Conservation (phyloP, 2,113 vertebrate species). For the Anguilla japonica region DNA sequence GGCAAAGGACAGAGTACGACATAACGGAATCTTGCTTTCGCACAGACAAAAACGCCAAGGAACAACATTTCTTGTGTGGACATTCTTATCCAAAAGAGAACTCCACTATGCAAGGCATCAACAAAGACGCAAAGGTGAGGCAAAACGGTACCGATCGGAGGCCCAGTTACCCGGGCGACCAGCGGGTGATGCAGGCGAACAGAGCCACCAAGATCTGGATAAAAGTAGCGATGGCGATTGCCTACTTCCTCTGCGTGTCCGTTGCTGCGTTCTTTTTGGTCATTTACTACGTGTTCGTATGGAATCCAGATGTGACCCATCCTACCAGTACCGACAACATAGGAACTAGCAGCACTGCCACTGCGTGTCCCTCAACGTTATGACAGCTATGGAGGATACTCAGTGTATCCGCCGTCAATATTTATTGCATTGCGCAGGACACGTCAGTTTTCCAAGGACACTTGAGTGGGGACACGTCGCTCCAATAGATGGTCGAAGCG, state of each 20-base stretch:
- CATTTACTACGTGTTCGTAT: constrained; percentile 83
- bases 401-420: neutral
- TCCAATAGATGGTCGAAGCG: neutral
- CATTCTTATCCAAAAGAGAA: neutral
- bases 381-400: constrained; percentile 34
- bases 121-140: constrained; percentile 54
- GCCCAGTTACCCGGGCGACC: constrained; percentile 76
- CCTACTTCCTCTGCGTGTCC: constrained; percentile 83
- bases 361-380: constrained; percentile 32
- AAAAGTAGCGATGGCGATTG: constrained; percentile 79
- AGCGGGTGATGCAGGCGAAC: constrained; percentile 67
- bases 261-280: constrained; percentile 79
- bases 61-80: neutral
- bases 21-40: constrained; percentile 34
- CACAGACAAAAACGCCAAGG: neutral
- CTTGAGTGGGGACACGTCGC: neutral
- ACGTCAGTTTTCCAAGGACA: constrained; percentile 5
- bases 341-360: constrained; percentile 44
- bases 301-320: constrained; percentile 58
- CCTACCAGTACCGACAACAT: constrained; percentile 37
- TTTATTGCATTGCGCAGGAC: constrained; percentile 2
- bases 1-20: neutral
- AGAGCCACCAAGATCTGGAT: constrained; percentile 78
- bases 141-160: constrained; percentile 66
- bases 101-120: constrained; percentile 60